phyloP scores from a whole-genome alignment of 2,113 vertebrate genomes.

The Talpa occidentalis region DNA sequence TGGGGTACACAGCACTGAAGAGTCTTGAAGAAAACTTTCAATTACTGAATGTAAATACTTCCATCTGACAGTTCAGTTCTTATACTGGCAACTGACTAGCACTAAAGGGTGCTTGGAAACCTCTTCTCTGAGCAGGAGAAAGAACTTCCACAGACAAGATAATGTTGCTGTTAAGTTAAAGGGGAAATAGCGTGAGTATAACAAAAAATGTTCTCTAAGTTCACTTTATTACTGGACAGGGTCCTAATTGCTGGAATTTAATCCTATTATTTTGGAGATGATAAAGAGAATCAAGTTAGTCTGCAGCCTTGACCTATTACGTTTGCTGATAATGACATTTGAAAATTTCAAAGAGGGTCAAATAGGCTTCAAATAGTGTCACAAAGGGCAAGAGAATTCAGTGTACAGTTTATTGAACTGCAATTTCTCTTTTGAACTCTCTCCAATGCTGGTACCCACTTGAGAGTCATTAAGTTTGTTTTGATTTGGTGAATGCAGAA shows the following conservation, averaged over 20 bases:
- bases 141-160: conserved; percentile 31
- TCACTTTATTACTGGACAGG: background rate
- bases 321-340: background rate
- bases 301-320: background rate
- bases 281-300: conserved; percentile 20
- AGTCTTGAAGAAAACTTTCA: background rate
- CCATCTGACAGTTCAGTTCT: background rate
- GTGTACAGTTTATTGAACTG: background rate
- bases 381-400: conserved; percentile 8
- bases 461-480: conserved; percentile 13
- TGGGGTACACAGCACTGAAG: background rate
- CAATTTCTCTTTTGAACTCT: background rate
- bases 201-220: background rate
- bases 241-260: conserved; percentile 1
- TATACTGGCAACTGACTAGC: background rate
- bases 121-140: conserved; percentile 32
- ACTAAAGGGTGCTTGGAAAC: background rate
- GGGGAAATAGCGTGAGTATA: background rate
- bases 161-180: background rate
- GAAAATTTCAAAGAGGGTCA: conserved; percentile 31
- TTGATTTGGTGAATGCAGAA: conserved; percentile 53
- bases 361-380: background rate
- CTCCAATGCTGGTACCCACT: background rate
- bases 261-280: conserved; percentile 37
- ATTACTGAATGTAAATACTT: background rate